Percentiles rank a stretch among this genome's conserved stretches.
These are phyloP conservation scores for rat (Rattus norvegicus) DNA, from an alignment of 2,113 vertebrate species.

Conservation along the genomic window GRCr8 NC_086026.1:35137501-35138000, in stretches of 20 bases:
- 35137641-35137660: background rate
- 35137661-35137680: background rate
- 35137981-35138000: background rate
- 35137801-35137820: background rate
- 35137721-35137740: background rate
- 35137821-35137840: background rate
- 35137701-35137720: rapidly evolving
- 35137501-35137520: background rate
- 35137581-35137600: background rate
- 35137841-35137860: background rate
- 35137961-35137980: background rate
- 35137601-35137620: background rate
- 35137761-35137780: background rate
- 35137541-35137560: background rate
- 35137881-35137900: background rate
- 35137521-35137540: background rate
- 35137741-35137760: too few species aligned
- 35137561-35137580: background rate
- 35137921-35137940: background rate
- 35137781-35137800: rapidly evolving
- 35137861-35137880: background rate
- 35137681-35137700: background rate
- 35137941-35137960: rapidly evolving
- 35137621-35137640: background rate
- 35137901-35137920: background rate